A percentile compares a stretch with the other conserved stretches of the same genome.
Conservation (phyloP, 1,140 invertebrate genomes). For the Patella vulgata region DNA sequence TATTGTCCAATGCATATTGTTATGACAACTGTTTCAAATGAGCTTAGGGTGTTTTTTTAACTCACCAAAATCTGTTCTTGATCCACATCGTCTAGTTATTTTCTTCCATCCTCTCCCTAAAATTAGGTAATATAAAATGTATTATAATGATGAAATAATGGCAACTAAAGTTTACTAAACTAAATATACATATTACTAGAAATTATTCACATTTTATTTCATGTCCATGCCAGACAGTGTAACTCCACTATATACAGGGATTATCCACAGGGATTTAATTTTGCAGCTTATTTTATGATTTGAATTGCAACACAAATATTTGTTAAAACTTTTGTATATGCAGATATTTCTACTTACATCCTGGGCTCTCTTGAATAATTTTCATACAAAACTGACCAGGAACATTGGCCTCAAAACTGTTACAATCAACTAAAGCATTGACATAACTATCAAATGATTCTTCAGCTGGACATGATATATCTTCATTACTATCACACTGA, state of each 20-base stretch:
- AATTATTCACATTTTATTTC: neutral
- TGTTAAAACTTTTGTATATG: too few relatives aligned
- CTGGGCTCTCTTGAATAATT: slow-evolving; percentile 65
- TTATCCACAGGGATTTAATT: too few relatives aligned
- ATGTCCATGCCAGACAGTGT: neutral
- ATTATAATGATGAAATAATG: neutral
- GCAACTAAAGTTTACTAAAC: neutral
- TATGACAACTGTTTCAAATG: too few relatives aligned
- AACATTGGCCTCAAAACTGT: slow-evolving; percentile 63
- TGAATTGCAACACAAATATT: too few relatives aligned
- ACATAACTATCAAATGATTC: slow-evolving; percentile 59
- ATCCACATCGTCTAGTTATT: slow-evolving; percentile 64
- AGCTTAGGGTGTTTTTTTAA: too few relatives aligned
- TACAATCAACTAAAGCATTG: slow-evolving; percentile 65
- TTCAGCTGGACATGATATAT: slow-evolving; percentile 59
- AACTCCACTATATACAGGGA: neutral
- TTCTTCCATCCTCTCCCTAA: slow-evolving; percentile 66
- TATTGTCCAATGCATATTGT: too few relatives aligned
- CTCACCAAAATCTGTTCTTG: slow-evolving; percentile 61
- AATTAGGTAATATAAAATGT: slow-evolving; percentile 24
- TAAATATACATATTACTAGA: neutral
- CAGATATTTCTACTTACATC: slow-evolving; percentile 54
- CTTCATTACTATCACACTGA: slow-evolving; percentile 68
- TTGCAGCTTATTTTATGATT: too few relatives aligned
- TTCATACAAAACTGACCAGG: slow-evolving; percentile 67